Percentiles rank a stretch among this genome's conserved stretches.
Conservation (phyloP, 1,140 invertebrate species). For the Neuroterus valhalla region DNA sequence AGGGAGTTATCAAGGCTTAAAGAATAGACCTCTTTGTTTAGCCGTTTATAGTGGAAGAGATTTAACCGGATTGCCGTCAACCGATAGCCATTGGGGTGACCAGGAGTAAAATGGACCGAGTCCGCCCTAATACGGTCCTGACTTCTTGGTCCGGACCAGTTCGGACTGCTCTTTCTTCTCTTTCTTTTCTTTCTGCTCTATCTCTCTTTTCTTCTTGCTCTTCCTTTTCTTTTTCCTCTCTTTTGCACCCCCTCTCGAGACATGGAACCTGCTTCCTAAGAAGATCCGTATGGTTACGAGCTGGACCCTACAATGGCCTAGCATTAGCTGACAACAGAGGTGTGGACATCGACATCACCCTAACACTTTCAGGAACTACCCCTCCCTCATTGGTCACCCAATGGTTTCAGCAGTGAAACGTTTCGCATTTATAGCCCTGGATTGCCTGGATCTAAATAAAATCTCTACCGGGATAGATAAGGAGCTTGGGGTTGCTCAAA, state of each 20-base stretch:
- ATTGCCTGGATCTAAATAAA: slow-evolving; percentile 73
- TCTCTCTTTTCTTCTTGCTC: slow-evolving; percentile 35
- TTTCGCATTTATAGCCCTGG: slow-evolving; percentile 70
- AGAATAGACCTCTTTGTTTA: slow-evolving; percentile 76
- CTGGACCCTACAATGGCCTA: slow-evolving; percentile 63
- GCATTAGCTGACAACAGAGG: slow-evolving; percentile 73
- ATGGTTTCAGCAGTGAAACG: slow-evolving; percentile 54
- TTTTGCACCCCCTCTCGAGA: slow-evolving; percentile 28
- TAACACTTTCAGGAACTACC: slow-evolving; percentile 45
- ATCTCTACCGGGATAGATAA: slow-evolving; percentile 65
- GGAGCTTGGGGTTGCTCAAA: slow-evolving; percentile 42
- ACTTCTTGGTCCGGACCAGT: slow-evolving; percentile 41
- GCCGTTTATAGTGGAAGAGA: slow-evolving; percentile 75
- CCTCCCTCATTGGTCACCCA: slow-evolving; percentile 55
- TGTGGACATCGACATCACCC: slow-evolving; percentile 69
- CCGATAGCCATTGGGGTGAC: slow-evolving; percentile 61
- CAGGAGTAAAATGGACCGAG: slow-evolving; percentile 41
- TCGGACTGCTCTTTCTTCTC: too few relatives aligned
- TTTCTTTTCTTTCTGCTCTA: too few relatives aligned
- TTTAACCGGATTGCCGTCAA: slow-evolving; percentile 72
- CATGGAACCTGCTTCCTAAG: slow-evolving; percentile 43
- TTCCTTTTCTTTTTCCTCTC: slow-evolving; percentile 32
- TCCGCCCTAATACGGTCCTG: slow-evolving; percentile 55
- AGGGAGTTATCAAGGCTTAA: slow-evolving; percentile 57
- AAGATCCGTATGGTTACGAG: slow-evolving; percentile 61